phyloP scores from a whole-genome alignment of 1,140 invertebrate genomes.

The Cotesia chilonis region DNA sequence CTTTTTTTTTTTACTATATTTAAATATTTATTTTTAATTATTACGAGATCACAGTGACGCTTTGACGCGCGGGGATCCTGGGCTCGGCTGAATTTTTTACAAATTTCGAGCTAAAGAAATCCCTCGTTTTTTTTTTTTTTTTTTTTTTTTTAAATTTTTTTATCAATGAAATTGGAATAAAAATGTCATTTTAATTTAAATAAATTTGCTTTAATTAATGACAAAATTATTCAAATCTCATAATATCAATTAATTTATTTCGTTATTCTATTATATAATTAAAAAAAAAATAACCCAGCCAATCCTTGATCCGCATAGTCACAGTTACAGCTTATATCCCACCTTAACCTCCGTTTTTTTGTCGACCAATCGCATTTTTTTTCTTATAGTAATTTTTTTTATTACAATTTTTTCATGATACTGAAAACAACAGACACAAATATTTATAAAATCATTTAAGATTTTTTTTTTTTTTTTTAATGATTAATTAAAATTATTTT shows the following conservation, averaged over 20 bases:
- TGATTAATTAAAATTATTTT: no score
- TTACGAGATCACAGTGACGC: conserved; percentile 68
- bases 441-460: no score
- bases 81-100: conserved; percentile 53
- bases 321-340: conserved; percentile 65
- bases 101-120: conserved; percentile 30
- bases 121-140: conserved; percentile 31
- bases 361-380: conserved; percentile 39
- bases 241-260: neutral
- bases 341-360: conserved; percentile 45
- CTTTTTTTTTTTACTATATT: conserved; percentile 58
- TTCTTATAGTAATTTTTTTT: conserved; percentile 12
- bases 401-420: neutral
- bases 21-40: conserved; percentile 63
- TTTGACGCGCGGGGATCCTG: conserved; percentile 66
- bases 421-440: no score
- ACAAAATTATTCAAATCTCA: conserved; percentile 12
- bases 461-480: no score
- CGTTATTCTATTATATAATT: neutral
- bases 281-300: conserved; percentile 56
- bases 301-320: conserved; percentile 65
- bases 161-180: conserved; percentile 23
- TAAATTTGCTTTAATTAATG: conserved; percentile 4
- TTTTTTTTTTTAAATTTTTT: conserved; percentile 32
- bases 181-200: neutral